A percentile compares a stretch with the other conserved stretches of the same genome.
phyloP scores from a whole-genome alignment of 2,797 vertebrate species.

The Coregonus sp. region DNA sequence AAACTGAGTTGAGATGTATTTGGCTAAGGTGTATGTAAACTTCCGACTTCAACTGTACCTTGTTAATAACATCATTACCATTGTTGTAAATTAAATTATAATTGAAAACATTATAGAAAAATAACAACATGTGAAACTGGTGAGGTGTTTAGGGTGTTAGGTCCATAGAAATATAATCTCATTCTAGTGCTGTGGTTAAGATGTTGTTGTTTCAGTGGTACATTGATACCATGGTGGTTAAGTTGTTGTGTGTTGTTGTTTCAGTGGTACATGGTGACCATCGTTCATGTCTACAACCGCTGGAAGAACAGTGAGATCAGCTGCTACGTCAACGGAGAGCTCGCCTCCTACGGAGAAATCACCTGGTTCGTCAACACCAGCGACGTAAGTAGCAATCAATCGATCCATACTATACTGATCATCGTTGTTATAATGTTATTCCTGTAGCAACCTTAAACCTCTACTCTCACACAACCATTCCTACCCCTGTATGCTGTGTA shows the following conservation, averaged over 20 bases:
- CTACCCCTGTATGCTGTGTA: neutral
- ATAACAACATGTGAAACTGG: neutral
- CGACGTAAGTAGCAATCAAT: slow-evolving; percentile 83
- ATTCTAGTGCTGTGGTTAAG: neutral
- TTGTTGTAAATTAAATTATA: too few species aligned
- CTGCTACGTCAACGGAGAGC: slow-evolving; percentile 95
- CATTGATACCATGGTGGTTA: too few species aligned
- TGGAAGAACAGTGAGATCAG: slow-evolving; percentile 99
- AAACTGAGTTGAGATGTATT: too few species aligned
- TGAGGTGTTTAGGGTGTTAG: neutral
- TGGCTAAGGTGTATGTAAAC: too few species aligned
- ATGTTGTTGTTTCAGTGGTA: too few species aligned
- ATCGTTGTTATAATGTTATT: too few species aligned
- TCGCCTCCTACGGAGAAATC: slow-evolving; percentile 95
- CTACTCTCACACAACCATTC: too few species aligned
- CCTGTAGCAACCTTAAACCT: too few species aligned
- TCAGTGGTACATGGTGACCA: slow-evolving; percentile 80
- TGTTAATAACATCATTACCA: too few species aligned
- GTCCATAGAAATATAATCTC: neutral
- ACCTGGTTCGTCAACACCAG: slow-evolving; percentile 98
- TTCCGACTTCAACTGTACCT: too few species aligned
- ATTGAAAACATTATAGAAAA: too few species aligned
- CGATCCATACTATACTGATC: neutral
- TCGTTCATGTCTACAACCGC: slow-evolving; percentile 95
- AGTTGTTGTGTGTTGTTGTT: too few species aligned